Base-by-base conservation (phyloP, 2,113 vertebrate species). In the Podarcis raffonei region DNA sequence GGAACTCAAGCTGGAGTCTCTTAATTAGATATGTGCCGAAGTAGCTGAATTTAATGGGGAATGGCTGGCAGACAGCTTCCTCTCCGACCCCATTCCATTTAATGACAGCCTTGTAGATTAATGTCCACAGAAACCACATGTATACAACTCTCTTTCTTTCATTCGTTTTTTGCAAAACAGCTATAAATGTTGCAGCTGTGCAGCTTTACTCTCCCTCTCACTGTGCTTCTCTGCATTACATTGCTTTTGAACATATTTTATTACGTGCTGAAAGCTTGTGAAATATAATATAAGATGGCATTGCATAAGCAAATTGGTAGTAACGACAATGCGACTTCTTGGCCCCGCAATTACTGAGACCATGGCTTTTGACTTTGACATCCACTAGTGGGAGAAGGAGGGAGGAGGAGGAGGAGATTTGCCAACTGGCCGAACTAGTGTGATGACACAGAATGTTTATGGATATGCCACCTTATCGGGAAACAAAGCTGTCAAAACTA, bases 1-100 rank as follows among this genome's bases (percentile, higher is more conserved):
- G 91, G 92, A 95, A 35, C 91, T 94, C 88, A 35, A 89, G 93
- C 89, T 89, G 89, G 48, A 3, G 32, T 90, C 72, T 92, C 91
- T 95, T 96, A 93, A 93, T 92, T 76, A 93, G 94, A 88, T 94
- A 89, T 94, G 91, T 94, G 93, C 95, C 89, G 22, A 85, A 94
- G 95, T 87, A 85, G 75, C 95, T 42, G 91, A 74, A n/a, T 90
- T 62, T 84, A 86, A 89, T 69, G 90, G 93, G 72, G 90, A 88
- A 23, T 68, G 92, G 87, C 22, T 89, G 87, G 92, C 89, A 94
- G 93, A 15, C 80, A 87, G 86, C 37, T 62, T 86, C 27, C 87
- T 83, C 81, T 59, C 25, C 59, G 2, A 23, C 78, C 89, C 85
- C 12, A 68, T 90, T 66, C 88, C 88, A 15, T 89, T n/a, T 53